Evolutionary conservation across 2,113 vertebrate genomes (phyloP), one percentile per base, ranked within the genome.

Genomic region (Malaclemys terrapin): DNA sequence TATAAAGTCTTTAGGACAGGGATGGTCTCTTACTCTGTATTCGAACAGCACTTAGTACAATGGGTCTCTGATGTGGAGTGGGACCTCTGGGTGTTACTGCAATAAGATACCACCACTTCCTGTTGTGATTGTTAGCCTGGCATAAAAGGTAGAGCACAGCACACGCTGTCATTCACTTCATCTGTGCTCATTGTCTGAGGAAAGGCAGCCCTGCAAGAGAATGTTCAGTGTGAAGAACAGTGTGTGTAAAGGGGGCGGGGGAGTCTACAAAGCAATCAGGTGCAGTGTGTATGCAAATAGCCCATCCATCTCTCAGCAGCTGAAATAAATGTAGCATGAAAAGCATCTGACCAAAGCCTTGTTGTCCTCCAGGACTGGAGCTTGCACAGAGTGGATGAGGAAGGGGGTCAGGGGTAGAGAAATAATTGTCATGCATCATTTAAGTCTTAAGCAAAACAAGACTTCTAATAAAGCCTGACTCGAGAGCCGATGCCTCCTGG

Each of bases 401-500:
- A 84, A 85, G 31, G 16, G 62, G 16, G 20, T 50, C 13, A 19
- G 81, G 53, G 47, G 52, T 53, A 75, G 62, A 75, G 85, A 53
- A 78, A 38, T 45, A 75, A 22, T 29, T 0, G 1, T 65, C 19
- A 25, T 75, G 11, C 45, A 29, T 2, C 1, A 9, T 17, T 81
- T 1, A 1, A 16, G 53, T 59, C n/a, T n/a, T 13, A 83, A 0
- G 8, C 11, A 50, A 57, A 84, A 54, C 10, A 91, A 10, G 12
- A 3, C 0, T 11, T 53, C 65, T 65, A 4, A 1, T 76, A 38
- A 93, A 42, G 20, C 80, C 88, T 75, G 31, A 2, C 27, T 57
- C 13, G 3, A 4, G 81, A 9, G 12, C 31, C 59, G 16, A 14
- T 38, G 29, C 13, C 0, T 24, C 12, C 35, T 11, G 72, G 25